Percentiles rank a stretch among this genome's conserved stretches.
These are phyloP conservation scores for Dolichopus griseipennis DNA, from an alignment of 2,888 invertebrate genomes.

Conservation along the genomic window DNA sequence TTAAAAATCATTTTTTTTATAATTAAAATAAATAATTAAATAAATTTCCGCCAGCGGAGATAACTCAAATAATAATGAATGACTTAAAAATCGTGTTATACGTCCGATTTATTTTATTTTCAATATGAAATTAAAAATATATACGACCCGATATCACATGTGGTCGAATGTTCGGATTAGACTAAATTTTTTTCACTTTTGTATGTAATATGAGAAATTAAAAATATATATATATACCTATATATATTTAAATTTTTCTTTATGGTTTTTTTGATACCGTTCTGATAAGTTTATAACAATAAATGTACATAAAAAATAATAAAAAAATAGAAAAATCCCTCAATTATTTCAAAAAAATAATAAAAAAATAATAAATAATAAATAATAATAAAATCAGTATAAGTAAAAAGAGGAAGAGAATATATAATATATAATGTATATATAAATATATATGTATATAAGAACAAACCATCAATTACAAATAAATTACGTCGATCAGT, in stretches of 20 bases:
- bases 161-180: background rate
- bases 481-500: too few species aligned
- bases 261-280: background rate
- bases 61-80: constrained; percentile 2
- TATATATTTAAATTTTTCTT: background rate
- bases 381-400: too few species aligned
- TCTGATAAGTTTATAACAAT: background rate
- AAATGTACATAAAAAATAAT: background rate
- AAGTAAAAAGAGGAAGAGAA: too few species aligned
- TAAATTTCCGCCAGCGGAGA: constrained; percentile 6
- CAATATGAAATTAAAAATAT: too few species aligned
- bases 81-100: background rate
- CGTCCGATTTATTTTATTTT: background rate
- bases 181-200: background rate
- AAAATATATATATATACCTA: background rate
- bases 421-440: too few species aligned
- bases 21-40: background rate
- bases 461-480: too few species aligned
- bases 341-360: background rate
- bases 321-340: background rate
- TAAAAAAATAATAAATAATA: background rate
- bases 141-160: background rate
- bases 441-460: too few species aligned
- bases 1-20: too few species aligned
- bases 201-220: background rate